Evolutionary conservation across 2,888 invertebrate genomes (phyloP), one percentile per base, ranked within the genome.

Genomic region (Dysmachus trigonus): DNA sequence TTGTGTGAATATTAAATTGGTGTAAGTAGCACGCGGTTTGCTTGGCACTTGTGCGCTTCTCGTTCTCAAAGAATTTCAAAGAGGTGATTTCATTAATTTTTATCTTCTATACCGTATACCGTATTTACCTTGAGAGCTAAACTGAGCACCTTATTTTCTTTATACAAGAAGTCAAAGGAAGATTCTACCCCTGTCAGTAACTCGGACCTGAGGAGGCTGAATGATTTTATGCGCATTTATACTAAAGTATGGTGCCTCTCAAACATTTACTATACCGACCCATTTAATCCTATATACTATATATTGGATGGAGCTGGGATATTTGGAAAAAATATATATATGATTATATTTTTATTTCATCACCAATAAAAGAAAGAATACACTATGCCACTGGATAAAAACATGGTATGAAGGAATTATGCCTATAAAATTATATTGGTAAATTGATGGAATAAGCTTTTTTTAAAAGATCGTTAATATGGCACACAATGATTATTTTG

Each of bases 11-110:
- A 22, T 82, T 86, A 82, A 77, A 86, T 76, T 86, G 83, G 85
- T 87, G 85, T 85, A 87, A 86, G 85, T 85, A 85, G 86, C 87
- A 87, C 87, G 87, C 87, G 85, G 85, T 85, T 74, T 85, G 85
- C 51, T 86, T 62, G 74, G 38, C 85, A 85, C 87, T 77, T 62
- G 30, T 81, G 33, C 47, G n/a, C n/a, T n/a, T n/a, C 53, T 33
- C 71, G 81, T 74, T 74, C 85, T 53, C 35, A 41, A 85, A 41
- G 73, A 86, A 84, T 86, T 86, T 81, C 81, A 31, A 53, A 81
- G 33, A 81, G 81, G 53, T 33, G 81, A 81, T 81, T 81, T 81
- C 81, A 47, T 81, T 81, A 81, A 35, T 81, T 81, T 73, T 81
- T 81, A 53, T 81, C 53, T 81, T 81, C 5, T 62, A n/a, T n/a